Percentiles rank a stretch among this genome's conserved stretches.
phyloP scores from a whole-genome alignment of 2,113 vertebrate species.

The Atractosteus spatula region DNA sequence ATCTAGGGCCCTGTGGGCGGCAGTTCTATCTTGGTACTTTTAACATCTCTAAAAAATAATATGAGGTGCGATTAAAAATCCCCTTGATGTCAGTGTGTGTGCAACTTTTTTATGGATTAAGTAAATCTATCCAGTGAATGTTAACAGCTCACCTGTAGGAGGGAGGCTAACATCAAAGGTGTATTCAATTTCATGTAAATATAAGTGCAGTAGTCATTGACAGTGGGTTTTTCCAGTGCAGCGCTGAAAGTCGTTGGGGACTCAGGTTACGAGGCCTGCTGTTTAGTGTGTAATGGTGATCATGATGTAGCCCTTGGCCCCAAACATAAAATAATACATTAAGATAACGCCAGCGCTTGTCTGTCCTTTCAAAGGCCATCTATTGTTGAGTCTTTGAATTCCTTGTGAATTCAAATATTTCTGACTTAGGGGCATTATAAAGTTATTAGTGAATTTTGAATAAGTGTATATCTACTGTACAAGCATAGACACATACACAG shows the following conservation, averaged over 20 bases:
- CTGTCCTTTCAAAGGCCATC: conserved; percentile 24
- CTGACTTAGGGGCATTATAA: conserved; percentile 16
- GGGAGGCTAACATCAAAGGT: conserved; percentile 34
- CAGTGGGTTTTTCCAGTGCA: conserved; percentile 12
- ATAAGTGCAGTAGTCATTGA: conserved; percentile 27
- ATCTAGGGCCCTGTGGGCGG: conserved; percentile 11
- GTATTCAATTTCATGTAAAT: conserved; percentile 41
- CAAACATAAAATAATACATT: conserved; percentile 24
- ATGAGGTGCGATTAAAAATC: conserved; percentile 21
- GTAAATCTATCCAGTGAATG: conserved; percentile 24
- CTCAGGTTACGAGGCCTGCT: conserved; percentile 12
- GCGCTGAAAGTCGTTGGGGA: conserved; percentile 36
- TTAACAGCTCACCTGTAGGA: conserved; percentile 24
- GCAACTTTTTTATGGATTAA: neutral
- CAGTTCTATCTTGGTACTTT: neutral
- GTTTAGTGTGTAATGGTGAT: conserved; percentile 32
- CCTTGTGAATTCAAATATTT: conserved; percentile 31
- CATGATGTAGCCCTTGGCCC: conserved; percentile 31
- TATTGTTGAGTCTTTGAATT: neutral
- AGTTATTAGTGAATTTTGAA: conserved; percentile 38
- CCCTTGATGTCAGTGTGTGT: conserved; percentile 14
- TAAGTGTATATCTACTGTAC: neutral
- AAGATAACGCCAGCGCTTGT: conserved; percentile 26
- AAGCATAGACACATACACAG: neutral
- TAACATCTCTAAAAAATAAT: conserved; percentile 19